These are phyloP conservation scores for Meteorus colon DNA, from an alignment of 2,888 invertebrate species.

Conservation along the genomic window DNA sequence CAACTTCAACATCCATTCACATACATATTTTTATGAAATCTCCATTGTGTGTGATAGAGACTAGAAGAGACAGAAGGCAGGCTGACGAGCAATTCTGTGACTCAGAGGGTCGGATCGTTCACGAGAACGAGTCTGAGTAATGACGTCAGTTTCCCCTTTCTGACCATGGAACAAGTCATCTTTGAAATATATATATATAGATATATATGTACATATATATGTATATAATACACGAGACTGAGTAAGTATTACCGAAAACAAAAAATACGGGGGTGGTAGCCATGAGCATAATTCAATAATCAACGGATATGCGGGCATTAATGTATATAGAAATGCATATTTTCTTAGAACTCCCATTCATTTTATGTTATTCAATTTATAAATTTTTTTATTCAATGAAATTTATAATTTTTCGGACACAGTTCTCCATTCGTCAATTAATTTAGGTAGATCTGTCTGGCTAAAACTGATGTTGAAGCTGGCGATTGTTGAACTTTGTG, in stretches of 20 bases:
- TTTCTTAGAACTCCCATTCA: neutral
- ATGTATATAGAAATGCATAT: conserved; percentile 47
- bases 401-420: neutral
- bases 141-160: conserved; percentile 68
- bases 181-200: conserved; percentile 58
- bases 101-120: conserved; percentile 70
- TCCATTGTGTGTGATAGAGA: conserved; percentile 27
- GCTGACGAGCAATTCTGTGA: conserved; percentile 57
- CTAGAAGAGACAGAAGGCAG: conserved; percentile 34
- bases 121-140: conserved; percentile 60
- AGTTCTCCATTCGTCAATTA: conserved; percentile 26
- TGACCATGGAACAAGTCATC: conserved; percentile 65
- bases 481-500: neutral
- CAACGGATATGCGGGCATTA: conserved; percentile 59
- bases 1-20: neutral
- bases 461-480: neutral
- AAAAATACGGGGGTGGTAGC: conserved; percentile 52
- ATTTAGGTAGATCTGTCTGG: neutral
- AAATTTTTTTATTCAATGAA: neutral
- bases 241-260: conserved; percentile 24
- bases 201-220: conserved; percentile 44
- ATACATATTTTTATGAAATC: neutral
- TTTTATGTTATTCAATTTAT: neutral
- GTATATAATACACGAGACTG: conserved; percentile 48
- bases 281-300: conserved; percentile 58